phyloP scores from a whole-genome alignment of 2,797 vertebrate genomes.

The Tokudaia tokunoshimensis region DNA sequence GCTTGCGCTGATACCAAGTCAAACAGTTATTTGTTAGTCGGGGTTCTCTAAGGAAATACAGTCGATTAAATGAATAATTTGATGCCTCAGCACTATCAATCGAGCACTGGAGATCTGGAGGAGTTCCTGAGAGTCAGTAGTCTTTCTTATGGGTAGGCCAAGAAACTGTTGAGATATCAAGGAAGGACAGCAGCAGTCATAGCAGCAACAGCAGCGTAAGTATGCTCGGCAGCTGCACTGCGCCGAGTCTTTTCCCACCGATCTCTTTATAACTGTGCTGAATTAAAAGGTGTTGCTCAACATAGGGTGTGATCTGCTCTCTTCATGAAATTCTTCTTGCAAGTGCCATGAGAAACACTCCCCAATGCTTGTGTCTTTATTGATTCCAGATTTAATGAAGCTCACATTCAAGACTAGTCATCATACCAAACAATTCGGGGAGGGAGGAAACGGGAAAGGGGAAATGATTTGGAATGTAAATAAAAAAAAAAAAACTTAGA shows the following conservation, averaged over 20 bases:
- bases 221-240: rapidly evolving
- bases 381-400: background rate
- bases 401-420: background rate
- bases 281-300: background rate
- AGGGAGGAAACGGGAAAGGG: too few relatives aligned
- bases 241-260: rapidly evolving
- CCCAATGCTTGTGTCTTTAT: background rate
- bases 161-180: background rate
- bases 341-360: background rate
- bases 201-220: too few relatives aligned
- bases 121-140: background rate
- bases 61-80: background rate
- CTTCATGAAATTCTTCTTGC: background rate
- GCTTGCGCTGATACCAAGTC: background rate
- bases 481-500: too few relatives aligned
- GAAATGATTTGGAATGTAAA: too few relatives aligned
- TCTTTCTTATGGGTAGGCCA: too few relatives aligned
- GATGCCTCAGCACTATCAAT: background rate
- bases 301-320: too few relatives aligned
- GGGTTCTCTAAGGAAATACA: background rate
- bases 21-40: too few relatives aligned
- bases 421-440: background rate
- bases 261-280: background rate
- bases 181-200: too few relatives aligned
- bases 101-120: too few relatives aligned